Conservation (phyloP, 2,113 vertebrate species). For the Limnothrissa miodon region DNA sequence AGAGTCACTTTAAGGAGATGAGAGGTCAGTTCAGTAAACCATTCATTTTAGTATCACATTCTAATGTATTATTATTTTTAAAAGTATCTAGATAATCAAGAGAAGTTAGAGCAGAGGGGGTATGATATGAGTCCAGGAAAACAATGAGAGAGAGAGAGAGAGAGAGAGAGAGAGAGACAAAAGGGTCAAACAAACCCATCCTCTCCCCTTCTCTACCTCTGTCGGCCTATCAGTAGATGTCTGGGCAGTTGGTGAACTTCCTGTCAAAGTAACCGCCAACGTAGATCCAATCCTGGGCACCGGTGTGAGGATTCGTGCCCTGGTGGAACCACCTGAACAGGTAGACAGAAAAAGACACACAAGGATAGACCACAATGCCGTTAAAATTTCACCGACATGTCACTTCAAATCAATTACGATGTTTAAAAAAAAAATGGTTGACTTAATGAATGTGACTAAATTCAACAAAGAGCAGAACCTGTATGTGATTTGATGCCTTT, state of each 20-base stretch:
- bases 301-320: constrained; percentile 83
- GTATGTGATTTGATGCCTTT: no score
- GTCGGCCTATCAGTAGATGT: constrained; percentile 86
- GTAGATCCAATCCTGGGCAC: constrained; percentile 88
- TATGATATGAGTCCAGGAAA: constrained; percentile 29
- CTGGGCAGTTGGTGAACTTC: constrained; percentile 86
- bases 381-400: no score
- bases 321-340: constrained; percentile 86
- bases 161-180: constrained; percentile 43
- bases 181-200: constrained; percentile 30
- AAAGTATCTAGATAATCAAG: constrained; percentile 13
- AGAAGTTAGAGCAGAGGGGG: constrained; percentile 33
- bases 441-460: no score
- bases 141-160: constrained; percentile 10
- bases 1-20: neutral
- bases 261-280: constrained; percentile 93
- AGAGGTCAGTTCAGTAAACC: constrained; percentile 38
- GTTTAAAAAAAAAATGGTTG: no score
- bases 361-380: neutral
- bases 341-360: neutral
- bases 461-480: no score
- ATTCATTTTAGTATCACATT: constrained; percentile 32
- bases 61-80: constrained; percentile 10
- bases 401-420: no score
- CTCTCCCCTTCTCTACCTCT: constrained; percentile 8